Percentiles rank a stretch among this genome's conserved stretches.
Evolutionary conservation across 2,888 invertebrate species (phyloP).

Genomic region (Tinea trinotella): DNA sequence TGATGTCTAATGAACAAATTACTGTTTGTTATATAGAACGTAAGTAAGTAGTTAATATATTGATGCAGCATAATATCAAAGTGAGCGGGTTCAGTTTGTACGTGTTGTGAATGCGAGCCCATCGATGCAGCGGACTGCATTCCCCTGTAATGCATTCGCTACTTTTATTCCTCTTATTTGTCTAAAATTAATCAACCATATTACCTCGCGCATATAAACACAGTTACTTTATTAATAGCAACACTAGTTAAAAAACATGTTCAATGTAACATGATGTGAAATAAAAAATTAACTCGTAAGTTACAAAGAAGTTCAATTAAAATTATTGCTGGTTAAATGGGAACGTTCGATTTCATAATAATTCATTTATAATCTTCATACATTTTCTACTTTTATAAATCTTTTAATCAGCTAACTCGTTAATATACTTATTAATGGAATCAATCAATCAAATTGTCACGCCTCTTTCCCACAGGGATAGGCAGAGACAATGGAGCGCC

Average conservation of each 20-base stretch:
- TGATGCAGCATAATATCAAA: slow-evolving; percentile 45
- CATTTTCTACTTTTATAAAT: too few species aligned
- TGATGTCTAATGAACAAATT: neutral
- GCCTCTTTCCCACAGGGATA: too few species aligned
- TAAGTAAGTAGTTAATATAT: neutral
- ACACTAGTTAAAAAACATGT: neutral
- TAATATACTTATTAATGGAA: too few species aligned
- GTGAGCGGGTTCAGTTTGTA: slow-evolving; percentile 31
- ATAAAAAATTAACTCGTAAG: neutral
- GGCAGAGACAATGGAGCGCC: too few species aligned
- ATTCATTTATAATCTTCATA: too few species aligned
- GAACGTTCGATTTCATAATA: neutral
- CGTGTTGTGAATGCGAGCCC: slow-evolving; percentile 16
- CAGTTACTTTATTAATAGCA: slow-evolving; percentile 3
- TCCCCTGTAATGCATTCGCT: slow-evolving; percentile 16
- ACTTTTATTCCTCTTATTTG: slow-evolving; percentile 17
- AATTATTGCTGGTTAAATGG: neutral
- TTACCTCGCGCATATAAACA: neutral
- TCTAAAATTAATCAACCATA: slow-evolving; percentile 16
- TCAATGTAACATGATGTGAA: neutral
- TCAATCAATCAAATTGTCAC: too few species aligned
- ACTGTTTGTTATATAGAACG: neutral
- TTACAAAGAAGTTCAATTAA: neutral
- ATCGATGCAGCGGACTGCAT: slow-evolving; percentile 5
- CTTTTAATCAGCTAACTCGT: neutral